These are phyloP conservation scores for Climacteris rufus DNA, from an alignment of 2,113 vertebrate genomes.

Conservation along the genomic window DNA sequence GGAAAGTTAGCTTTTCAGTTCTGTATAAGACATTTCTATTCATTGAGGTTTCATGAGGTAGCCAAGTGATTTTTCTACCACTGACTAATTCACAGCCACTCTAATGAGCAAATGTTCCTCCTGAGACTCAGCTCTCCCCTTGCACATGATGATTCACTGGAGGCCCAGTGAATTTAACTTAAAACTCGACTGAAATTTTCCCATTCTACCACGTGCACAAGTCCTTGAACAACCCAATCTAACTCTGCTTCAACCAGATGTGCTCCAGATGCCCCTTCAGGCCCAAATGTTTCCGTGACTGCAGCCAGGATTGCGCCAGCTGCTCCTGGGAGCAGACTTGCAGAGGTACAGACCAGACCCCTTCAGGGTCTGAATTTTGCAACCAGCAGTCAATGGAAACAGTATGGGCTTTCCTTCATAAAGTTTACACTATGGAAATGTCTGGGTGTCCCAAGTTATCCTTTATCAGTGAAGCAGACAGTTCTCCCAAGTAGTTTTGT, in stretches of 20 bases:
- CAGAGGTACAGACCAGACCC: neutral
- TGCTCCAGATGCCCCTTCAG: neutral
- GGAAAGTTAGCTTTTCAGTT: neutral
- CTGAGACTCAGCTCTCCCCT: neutral
- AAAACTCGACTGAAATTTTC: neutral
- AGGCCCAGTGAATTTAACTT: neutral
- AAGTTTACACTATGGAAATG: neutral
- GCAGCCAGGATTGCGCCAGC: fast-evolving
- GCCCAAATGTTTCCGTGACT: neutral
- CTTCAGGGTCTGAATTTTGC: neutral
- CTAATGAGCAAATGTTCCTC: neutral
- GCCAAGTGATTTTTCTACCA: neutral
- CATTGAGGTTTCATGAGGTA: neutral
- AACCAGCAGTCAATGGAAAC: neutral
- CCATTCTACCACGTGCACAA: neutral
- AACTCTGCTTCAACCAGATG: neutral
- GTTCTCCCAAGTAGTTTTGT: neutral
- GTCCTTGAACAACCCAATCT: neutral
- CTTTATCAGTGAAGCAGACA: neutral
- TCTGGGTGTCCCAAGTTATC: neutral
- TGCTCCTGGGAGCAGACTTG: neutral
- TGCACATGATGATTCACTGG: neutral
- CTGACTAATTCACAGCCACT: neutral
- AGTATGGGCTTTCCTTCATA: neutral
- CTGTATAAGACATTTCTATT: neutral